Conservation (phyloP, 1,140 invertebrate genomes). For the Drosophila simulans region DNA sequence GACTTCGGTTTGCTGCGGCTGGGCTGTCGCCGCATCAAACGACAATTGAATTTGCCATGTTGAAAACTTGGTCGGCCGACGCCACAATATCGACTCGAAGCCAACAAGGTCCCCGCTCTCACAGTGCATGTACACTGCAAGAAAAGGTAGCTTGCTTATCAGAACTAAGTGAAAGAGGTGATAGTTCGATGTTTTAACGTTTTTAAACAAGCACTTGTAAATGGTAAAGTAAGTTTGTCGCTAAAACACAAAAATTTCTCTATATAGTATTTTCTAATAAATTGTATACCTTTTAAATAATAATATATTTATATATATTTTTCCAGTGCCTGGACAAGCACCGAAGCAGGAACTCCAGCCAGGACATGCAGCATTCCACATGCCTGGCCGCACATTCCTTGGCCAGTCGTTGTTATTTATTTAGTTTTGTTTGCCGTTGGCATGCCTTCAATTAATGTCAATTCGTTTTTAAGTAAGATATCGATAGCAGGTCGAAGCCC, state of each 20-base stretch:
- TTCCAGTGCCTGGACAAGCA: slow-evolving; percentile 4
- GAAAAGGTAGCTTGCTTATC: background rate
- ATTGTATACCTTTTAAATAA: too few species aligned
- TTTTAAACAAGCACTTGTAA: too few species aligned
- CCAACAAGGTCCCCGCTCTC: slow-evolving; percentile 22
- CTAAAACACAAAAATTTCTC: too few species aligned
- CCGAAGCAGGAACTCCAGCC: slow-evolving; percentile 7
- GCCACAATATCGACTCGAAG: slow-evolving; percentile 55
- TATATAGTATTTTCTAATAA: too few species aligned
- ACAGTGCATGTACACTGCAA: slow-evolving; percentile 18
- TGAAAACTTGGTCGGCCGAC: slow-evolving; percentile 68
- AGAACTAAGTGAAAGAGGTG: background rate
- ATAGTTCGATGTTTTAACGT: background rate
- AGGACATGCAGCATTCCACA: slow-evolving; percentile 47
- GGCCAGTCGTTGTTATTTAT: slow-evolving; percentile 76
- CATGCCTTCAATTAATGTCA: slow-evolving; percentile 83
- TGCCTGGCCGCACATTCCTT: slow-evolving; percentile 52
- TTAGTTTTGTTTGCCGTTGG: slow-evolving; percentile 79
- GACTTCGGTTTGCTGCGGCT: slow-evolving; percentile 46
- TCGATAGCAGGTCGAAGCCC: slow-evolving; percentile 57
- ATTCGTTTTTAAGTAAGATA: slow-evolving; percentile 83
- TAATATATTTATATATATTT: background rate
- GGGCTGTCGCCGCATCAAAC: slow-evolving; percentile 71
- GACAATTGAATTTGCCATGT: slow-evolving; percentile 83
- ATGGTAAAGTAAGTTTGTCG: too few species aligned